Evolutionary conservation across 2,797 vertebrate species (phyloP).

Genomic region (Anomalospiza imberbis): DNA sequence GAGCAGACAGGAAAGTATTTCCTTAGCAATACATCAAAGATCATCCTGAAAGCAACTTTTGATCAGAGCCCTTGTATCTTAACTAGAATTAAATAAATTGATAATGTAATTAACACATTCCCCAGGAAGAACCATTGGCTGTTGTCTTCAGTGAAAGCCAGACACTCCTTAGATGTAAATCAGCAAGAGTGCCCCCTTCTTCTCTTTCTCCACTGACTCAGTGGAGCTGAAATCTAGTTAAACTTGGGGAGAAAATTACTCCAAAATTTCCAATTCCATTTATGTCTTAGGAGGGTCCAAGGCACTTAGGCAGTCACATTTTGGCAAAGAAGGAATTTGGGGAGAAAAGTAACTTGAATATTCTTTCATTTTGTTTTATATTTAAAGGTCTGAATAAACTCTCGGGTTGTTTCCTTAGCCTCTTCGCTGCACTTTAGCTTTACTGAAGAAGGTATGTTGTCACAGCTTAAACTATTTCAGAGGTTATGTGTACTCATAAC

Average conservation of each 20-base stretch:
- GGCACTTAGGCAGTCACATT: neutral
- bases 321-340: neutral
- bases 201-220: neutral
- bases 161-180: neutral
- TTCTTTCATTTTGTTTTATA: neutral
- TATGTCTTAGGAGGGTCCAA: neutral
- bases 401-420: neutral
- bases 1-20: neutral
- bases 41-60: neutral
- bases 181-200: neutral
- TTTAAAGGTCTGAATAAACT: neutral
- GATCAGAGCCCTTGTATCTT: neutral
- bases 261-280: neutral
- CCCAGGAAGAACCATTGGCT: neutral
- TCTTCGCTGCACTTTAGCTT: neutral
- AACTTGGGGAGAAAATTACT: neutral
- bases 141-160: neutral
- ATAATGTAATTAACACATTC: neutral
- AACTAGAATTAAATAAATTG: neutral
- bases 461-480: constrained; percentile 24
- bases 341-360: neutral
- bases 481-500: neutral
- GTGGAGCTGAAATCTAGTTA: neutral
- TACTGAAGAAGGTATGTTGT: neutral
- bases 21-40: neutral